phyloP scores from a whole-genome alignment of 2,888 invertebrate species.

The Harpalus rubripes region DNA sequence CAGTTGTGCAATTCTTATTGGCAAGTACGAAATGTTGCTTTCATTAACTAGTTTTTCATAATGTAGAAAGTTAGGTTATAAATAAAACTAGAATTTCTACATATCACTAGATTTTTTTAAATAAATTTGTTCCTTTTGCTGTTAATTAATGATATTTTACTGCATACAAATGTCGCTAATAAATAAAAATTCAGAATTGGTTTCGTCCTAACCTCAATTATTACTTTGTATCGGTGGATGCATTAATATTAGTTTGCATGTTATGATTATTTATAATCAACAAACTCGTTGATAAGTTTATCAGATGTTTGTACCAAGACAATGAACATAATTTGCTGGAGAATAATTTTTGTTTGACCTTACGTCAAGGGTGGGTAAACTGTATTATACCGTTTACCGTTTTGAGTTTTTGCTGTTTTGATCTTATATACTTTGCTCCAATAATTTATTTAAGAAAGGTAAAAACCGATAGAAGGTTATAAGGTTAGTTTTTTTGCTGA shows the following conservation, averaged over 20 bases:
- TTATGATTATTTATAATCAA: neutral
- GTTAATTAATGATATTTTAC: slow-evolving; percentile 27
- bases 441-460: slow-evolving; percentile 4
- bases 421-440: neutral
- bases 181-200: slow-evolving; percentile 21
- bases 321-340: slow-evolving; percentile 7
- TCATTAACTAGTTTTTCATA: slow-evolving; percentile 38
- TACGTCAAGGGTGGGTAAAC: neutral
- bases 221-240: slow-evolving; percentile 8
- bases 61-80: slow-evolving; percentile 59
- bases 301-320: slow-evolving; percentile 17
- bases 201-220: slow-evolving; percentile 37
- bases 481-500: neutral
- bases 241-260: slow-evolving; percentile 2
- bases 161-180: slow-evolving; percentile 1
- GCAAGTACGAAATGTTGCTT: slow-evolving; percentile 25
- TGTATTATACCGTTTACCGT: neutral
- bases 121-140: slow-evolving; percentile 28
- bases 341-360: neutral
- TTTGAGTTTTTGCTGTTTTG: neutral
- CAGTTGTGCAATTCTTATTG: slow-evolving; percentile 4
- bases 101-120: slow-evolving; percentile 24
- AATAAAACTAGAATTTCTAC: slow-evolving; percentile 57
- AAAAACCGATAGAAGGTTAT: neutral
- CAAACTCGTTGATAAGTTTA: neutral